These are phyloP conservation scores for Grapholita molesta DNA, from an alignment of 1,140 invertebrate species.

Conservation along the genomic window DNA sequence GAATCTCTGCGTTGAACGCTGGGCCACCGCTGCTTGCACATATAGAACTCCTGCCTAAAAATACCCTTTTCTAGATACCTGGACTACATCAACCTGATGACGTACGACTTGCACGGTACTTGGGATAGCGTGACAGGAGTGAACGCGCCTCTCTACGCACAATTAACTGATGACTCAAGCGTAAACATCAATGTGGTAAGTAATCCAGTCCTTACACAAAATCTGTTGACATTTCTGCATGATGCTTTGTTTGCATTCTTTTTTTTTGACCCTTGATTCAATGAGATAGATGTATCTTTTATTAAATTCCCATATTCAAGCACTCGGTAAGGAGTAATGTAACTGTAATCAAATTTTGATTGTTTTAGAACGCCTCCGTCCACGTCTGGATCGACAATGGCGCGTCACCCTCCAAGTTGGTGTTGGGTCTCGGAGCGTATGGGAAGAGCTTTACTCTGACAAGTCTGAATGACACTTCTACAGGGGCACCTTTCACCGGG, in stretches of 20 bases:
- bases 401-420: constrained; percentile 76
- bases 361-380: constrained; percentile 43
- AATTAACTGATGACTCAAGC: not conserved
- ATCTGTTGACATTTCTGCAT: no score
- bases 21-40: no score
- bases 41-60: not conserved
- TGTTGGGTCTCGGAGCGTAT: constrained; percentile 79
- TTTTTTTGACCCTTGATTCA: no score
- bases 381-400: constrained; percentile 55
- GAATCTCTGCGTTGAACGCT: no score
- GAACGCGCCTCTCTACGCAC: not conserved
- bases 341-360: no score
- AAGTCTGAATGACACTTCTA: constrained; percentile 49
- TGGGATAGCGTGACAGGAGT: not conserved
- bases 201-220: not conserved
- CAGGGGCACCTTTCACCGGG: constrained; percentile 60
- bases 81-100: not conserved
- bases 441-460: constrained; percentile 77
- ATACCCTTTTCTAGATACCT: not conserved
- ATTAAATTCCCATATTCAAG: no score
- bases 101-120: not conserved
- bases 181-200: not conserved
- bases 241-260: no score
- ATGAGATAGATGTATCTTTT: not conserved
- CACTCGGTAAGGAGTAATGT: no score